Base-by-base conservation (phyloP, 2,797 vertebrate genomes). In the Miichthys miiuy region DNA sequence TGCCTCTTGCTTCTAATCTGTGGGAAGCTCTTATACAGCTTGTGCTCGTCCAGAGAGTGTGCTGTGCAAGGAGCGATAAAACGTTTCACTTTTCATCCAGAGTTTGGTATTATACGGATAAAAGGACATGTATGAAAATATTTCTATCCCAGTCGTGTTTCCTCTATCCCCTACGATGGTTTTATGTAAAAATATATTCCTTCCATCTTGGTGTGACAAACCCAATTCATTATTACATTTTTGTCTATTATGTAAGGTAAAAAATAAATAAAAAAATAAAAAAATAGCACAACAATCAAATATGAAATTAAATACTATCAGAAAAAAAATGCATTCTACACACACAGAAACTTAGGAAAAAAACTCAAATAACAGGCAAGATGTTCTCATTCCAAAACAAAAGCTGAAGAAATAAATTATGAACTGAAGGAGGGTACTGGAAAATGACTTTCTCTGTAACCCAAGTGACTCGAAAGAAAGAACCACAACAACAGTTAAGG, bases 171-270 rank as follows among this genome's bases (percentile, higher is more conserved):
- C 14, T 34, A 52, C 10, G 18, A 68, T 80, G 18, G 25, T 51
- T 79, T 77, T 66, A 41, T n/a, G 20, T n/a, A 7, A 63, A 18
- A 79, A 55, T 34, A 41, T 72, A 57, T 54, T 90, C 5, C 18
- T 21, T 84, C 72, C 60, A 72, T 68, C 50, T 80, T 52, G 23
- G 72, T 79, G 62, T 76, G 75, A 77, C 62, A 83, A 81, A 74
- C 74, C 72, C 54, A 82, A 69, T 90, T 94, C 90, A 94, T 93
- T 93, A 94, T 93, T 93, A 91, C 87, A 79, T 79, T 62, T 78
- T 58, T 54, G 54, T 79, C 48, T 70, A 63, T 87, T 80, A 87
- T 70, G 75, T 58, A 73, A 80, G 72, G 72, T 77, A 84, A 84
- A 41, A 58, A 38, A 27, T 16, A 27, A 25, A 25, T 2, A 27